phyloP scores from a whole-genome alignment of 1,140 invertebrate species.

The Adelges cooleyi region DNA sequence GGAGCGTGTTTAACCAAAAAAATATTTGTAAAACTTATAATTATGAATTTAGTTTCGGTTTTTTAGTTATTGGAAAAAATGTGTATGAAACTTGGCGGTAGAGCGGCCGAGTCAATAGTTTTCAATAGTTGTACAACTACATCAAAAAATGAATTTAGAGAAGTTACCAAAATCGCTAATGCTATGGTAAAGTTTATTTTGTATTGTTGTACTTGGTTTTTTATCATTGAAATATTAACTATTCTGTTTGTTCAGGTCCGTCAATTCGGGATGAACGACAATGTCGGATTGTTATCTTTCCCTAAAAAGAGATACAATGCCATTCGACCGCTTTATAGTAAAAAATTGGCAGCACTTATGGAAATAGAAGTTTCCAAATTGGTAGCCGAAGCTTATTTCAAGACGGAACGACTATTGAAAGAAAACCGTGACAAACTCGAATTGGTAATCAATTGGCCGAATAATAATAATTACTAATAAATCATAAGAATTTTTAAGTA shows the following conservation, averaged over 20 bases:
- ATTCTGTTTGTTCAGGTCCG: constrained; percentile 49
- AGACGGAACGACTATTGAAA: constrained; percentile 67
- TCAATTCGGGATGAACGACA: constrained; percentile 82
- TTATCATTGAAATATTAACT: too few relatives aligned
- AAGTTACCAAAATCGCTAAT: constrained; percentile 92
- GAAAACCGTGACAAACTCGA: constrained; percentile 76
- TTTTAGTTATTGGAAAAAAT: constrained; percentile 76
- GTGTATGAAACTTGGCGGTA: constrained; percentile 88
- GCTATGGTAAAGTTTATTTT: constrained; percentile 45
- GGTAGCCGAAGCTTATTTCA: constrained; percentile 65
- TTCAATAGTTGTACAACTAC: constrained; percentile 87
- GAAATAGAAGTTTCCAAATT: constrained; percentile 73
- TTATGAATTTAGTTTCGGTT: constrained; percentile 6
- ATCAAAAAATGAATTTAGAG: constrained; percentile 88
- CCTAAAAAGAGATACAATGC: constrained; percentile 46
- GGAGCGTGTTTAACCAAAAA: too few relatives aligned
- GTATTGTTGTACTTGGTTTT: not conserved
- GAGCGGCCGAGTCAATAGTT: constrained; percentile 78
- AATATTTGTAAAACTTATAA: too few relatives aligned
- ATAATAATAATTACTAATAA: too few relatives aligned
- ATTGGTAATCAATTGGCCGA: constrained; percentile 43
- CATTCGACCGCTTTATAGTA: constrained; percentile 76
- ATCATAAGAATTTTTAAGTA: too few relatives aligned
- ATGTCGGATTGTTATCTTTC: constrained; percentile 68
- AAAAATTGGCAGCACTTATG: constrained; percentile 66